These are phyloP conservation scores for Drosophila sturtevanti DNA, from an alignment of 1,140 invertebrate genomes.

Conservation along the genomic window DNA sequence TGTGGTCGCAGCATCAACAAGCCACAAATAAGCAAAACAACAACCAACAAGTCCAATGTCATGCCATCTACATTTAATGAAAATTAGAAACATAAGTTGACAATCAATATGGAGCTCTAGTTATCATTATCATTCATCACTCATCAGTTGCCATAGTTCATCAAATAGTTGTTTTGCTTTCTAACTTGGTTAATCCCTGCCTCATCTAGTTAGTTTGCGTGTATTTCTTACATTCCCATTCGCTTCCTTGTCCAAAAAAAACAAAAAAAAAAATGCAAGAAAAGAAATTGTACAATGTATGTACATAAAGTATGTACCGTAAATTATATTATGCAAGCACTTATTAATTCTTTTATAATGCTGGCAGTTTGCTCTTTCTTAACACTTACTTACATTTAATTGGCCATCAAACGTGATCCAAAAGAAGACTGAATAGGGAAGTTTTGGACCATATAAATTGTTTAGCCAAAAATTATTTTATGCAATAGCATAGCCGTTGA, in stretches of 20 bases:
- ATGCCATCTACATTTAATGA: slow-evolving; percentile 20
- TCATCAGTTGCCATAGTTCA: not conserved
- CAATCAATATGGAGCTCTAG: not conserved
- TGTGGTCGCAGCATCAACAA: slow-evolving; percentile 29
- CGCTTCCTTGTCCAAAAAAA: slow-evolving; percentile 55
- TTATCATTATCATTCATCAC: not conserved
- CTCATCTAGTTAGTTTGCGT: slow-evolving; percentile 40
- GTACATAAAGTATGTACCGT: not conserved
- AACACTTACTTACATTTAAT: slow-evolving; percentile 54
- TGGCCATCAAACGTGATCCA: slow-evolving; percentile 56
- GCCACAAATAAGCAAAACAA: slow-evolving; percentile 28
- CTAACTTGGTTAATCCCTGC: slow-evolving; percentile 42
- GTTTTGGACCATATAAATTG: slow-evolving; percentile 22
- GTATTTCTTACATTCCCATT: slow-evolving; percentile 29
- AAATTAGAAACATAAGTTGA: slow-evolving; percentile 6
- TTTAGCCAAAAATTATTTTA: slow-evolving; percentile 24
- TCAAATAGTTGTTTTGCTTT: slow-evolving; percentile 35
- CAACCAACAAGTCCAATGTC: slow-evolving; percentile 34
- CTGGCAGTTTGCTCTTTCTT: slow-evolving; percentile 27
- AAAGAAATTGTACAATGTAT: not conserved
- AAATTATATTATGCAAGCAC: slow-evolving; percentile 55
- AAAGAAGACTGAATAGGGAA: slow-evolving; percentile 22
- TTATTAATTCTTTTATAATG: slow-evolving; percentile 69
- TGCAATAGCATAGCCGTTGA: slow-evolving; percentile 34
- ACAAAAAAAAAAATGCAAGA: slow-evolving; percentile 1